These are phyloP conservation scores for Eptatretus atami DNA, from an alignment of 2,797 vertebrate species.

Conservation along the genomic window DNA sequence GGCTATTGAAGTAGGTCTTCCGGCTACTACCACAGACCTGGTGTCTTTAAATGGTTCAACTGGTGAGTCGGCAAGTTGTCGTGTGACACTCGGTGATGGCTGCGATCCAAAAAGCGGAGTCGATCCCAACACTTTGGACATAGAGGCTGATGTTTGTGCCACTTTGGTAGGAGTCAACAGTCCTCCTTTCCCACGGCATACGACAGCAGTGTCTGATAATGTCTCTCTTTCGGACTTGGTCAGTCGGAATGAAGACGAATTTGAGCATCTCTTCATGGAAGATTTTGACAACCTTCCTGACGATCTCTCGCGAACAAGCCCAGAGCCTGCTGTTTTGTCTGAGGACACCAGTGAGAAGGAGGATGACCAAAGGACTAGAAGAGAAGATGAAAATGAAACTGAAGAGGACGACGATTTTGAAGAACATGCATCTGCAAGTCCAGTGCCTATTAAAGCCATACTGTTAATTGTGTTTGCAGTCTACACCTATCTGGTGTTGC, in stretches of 20 bases:
- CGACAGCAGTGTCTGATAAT: conserved; percentile 27
- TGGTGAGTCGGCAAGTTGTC: no score
- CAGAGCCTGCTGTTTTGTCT: not conserved
- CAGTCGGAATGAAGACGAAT: conserved; percentile 69
- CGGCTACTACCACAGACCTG: not conserved
- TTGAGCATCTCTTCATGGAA: conserved; percentile 28
- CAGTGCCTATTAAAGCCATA: conserved; percentile 37
- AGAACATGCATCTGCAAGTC: conserved; percentile 13
- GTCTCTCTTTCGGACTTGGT: conserved; percentile 42
- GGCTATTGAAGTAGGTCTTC: not conserved
- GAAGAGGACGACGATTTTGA: conserved; percentile 23
- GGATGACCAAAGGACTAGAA: conserved; percentile 10
- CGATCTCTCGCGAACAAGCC: not conserved
- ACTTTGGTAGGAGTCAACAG: no score
- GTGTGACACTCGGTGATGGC: no score
- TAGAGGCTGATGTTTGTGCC: no score
- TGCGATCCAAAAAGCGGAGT: no score
- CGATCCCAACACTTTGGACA: no score
- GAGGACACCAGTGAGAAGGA: conserved; percentile 10
- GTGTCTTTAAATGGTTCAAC: no score
- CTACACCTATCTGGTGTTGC: conserved; percentile 53
- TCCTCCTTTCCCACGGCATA: no score
- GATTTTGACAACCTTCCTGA: conserved; percentile 14
- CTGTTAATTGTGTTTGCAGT: conserved; percentile 30
- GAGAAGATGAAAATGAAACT: conserved; percentile 12